Base-by-base conservation (phyloP, 53 echinoderm and acorn worm species). In the Echinometra lucunter region DNA sequence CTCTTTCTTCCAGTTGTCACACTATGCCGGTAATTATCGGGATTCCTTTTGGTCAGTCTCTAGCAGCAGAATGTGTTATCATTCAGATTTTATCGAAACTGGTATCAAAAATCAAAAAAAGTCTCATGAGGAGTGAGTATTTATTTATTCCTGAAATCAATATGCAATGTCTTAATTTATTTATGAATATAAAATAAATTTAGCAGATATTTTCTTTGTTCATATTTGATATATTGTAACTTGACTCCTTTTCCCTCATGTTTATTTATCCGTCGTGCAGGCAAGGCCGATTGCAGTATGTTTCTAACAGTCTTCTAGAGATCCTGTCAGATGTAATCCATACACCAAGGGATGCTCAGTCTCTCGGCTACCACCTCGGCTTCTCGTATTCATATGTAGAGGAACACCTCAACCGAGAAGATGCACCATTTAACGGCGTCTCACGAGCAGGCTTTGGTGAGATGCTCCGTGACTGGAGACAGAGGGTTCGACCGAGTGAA, bases 381-480 rank as follows among this genome's bases (percentile, higher is more conserved):
- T 47, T 85, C 85, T 85, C 85, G 21, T 13, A 45, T 17, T 47
- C 85, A 49, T n/a, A 47, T 47, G 49, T 28, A 47, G 49, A 85
- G 49, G 49, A 49, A 49, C 49, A 85, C 85, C 30, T 85, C 45
- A 11, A 47, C n/a, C 27, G 47, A 47, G 11, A 27, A 5, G 85
- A 85, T 13, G 11, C 16, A 6, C 49, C 85, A 25, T n/a, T 12
- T 25, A 7, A 81, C 12, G 1, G 44, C 44, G 81, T 44, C 44
- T 81, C 81, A 19, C 16, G 81, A 21, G 42, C 81, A 81, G 81
- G 81, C 44, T 81, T 38, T 23, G 7, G 25, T 38, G 85, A 85
- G 85, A 47, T 85, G 85, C 45, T 85, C 2, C 85, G 85, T 47
- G 28, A 85, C 28, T 85, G 85, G 85, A 85, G 85, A 37, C 85